phyloP scores from a whole-genome alignment of 2,888 invertebrate species.

The Dioctria linearis region DNA sequence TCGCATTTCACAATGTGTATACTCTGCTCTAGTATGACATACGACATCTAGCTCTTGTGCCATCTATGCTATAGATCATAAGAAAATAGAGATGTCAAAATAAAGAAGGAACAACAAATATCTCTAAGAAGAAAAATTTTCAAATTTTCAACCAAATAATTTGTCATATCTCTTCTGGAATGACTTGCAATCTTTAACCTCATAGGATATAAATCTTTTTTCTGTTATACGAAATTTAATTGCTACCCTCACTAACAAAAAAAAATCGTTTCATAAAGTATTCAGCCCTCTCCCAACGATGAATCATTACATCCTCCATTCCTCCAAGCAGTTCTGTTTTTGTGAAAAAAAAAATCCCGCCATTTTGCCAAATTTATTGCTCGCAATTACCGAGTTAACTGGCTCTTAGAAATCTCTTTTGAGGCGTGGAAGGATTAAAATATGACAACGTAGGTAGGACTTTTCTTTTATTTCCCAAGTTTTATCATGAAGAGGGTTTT shows the following conservation, averaged over 20 bases:
- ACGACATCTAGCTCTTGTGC: too few relatives aligned
- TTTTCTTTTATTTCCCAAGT: too few relatives aligned
- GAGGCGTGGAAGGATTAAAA: constrained; percentile 43
- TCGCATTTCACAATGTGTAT: too few relatives aligned
- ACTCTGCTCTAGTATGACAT: too few relatives aligned
- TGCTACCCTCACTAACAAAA: not conserved
- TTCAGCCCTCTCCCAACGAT: constrained; percentile 6
- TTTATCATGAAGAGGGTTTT: too few relatives aligned
- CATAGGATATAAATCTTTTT: constrained; percentile 37
- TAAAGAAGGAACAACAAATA: too few relatives aligned
- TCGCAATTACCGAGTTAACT: constrained; percentile 50
- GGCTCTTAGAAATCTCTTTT: constrained; percentile 47
- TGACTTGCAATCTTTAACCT: not conserved
- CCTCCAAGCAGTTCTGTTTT: constrained; percentile 9
- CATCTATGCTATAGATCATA: too few relatives aligned
- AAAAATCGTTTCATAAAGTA: constrained; percentile 36
- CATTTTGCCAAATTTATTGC: constrained; percentile 50
- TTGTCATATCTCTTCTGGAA: too few relatives aligned
- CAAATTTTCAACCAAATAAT: too few relatives aligned
- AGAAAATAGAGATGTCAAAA: too few relatives aligned
- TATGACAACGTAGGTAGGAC: constrained; percentile 3
- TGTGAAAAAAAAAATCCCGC: constrained; percentile 34
- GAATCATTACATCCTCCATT: not conserved
- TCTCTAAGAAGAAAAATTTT: too few relatives aligned
- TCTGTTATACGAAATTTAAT: constrained; percentile 37